These are phyloP conservation scores for Phalacrocorax carbo DNA, from an alignment of 2,113 vertebrate genomes.

Conservation along the genomic window DNA sequence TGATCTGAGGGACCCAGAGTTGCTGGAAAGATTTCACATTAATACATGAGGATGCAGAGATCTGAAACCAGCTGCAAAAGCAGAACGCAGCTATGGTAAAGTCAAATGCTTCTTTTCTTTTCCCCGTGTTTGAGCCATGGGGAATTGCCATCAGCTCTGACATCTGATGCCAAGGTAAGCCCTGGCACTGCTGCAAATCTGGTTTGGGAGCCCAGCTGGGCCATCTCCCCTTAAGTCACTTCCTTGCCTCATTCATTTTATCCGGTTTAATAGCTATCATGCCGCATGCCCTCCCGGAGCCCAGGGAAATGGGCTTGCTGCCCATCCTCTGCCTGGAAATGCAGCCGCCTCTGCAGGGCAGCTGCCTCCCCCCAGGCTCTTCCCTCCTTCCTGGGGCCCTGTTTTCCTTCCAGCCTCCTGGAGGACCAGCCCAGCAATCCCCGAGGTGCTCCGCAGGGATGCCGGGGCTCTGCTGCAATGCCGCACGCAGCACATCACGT, in stretches of 20 bases:
- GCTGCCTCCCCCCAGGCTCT: neutral
- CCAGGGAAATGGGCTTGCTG: neutral
- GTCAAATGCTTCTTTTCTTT: neutral
- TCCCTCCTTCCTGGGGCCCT: neutral
- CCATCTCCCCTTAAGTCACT: neutral
- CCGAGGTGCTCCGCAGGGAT: neutral
- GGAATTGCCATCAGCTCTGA: neutral
- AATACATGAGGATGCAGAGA: accelerated
- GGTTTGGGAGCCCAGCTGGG: neutral
- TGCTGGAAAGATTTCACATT: neutral
- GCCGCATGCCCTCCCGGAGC: neutral
- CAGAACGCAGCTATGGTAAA: neutral
- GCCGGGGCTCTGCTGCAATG: neutral
- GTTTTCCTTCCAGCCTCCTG: neutral
- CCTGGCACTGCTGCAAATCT: neutral
- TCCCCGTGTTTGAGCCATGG: accelerated
- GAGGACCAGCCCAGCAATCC: neutral
- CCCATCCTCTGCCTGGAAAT: neutral
- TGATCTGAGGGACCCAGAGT: neutral
- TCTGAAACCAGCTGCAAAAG: neutral
- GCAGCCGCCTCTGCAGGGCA: neutral
- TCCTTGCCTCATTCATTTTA: constrained; percentile 14
- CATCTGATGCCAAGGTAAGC: neutral
- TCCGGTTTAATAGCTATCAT: neutral
- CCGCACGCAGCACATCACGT: accelerated